Base-by-base conservation (phyloP, 92 coral and sea anemone genomes). In the Hydrozoanthus gracilis region DNA sequence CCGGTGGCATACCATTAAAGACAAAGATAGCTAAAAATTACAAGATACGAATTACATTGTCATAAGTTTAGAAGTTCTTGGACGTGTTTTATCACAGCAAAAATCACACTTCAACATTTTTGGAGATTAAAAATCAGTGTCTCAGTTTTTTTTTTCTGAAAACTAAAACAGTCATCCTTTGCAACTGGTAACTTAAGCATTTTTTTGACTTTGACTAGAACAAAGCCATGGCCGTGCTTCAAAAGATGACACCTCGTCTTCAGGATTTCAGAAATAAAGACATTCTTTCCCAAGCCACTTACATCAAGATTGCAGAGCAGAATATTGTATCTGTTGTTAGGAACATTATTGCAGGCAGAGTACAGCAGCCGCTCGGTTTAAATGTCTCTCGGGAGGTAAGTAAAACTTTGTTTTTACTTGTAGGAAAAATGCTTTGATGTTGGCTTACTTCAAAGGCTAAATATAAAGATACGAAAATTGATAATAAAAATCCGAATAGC, bases 251-350 rank as follows among this genome's bases (percentile, higher is more conserved):
- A 12, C 47, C 48, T 13, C 85, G 17, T 16, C 45, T 80, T 4
- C 85, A 64, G 49, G 46, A 11, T 18, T 80, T 80, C 18, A 80
- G 85, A 64, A 27, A 80, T 15, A 46, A 64, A 65, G 49, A 47
- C 48, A 58, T 62, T 50, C 85, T 80, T 45, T 80, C 73, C 16
- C 74, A 80, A 65, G 85, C 74, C 49, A 6, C 54, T 49, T 65
- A 80, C 74, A 65, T 80, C n/a, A 46, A 65, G 8, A 80, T 80
- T 47, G 74, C 85, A 2, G 73, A 80, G 17, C 17, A 70, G 20
- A 80, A 80, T 56, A 65, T 80, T n/a, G 85, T 49, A 9, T 62
- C 85, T 47, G 85, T 58, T 8, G 65, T 80, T 18, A 20, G 20
- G 13, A 80, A 47, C 39, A 73, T 16, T 9, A 50, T 80, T 58